These are phyloP conservation scores for Psephotus haematonotus DNA, from an alignment of 2,113 vertebrate species.

Conservation along the genomic window DNA sequence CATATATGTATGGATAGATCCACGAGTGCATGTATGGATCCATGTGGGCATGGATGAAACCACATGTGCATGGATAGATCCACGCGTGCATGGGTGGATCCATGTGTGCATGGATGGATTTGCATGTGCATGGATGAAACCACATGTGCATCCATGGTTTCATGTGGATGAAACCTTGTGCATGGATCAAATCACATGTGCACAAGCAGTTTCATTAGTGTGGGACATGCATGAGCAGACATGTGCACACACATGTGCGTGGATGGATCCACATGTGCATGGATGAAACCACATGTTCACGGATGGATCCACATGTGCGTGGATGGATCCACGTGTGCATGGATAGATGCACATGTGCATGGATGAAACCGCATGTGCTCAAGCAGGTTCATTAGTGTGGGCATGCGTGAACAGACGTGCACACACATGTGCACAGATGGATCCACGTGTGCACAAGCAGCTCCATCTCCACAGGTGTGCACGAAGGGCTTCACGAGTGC, in stretches of 20 bases:
- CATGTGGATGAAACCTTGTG: background rate
- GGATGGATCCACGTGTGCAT: background rate
- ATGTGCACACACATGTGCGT: background rate
- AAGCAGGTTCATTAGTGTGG: background rate
- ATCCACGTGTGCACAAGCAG: accelerated
- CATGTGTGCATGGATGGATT: no score
- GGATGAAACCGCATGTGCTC: background rate
- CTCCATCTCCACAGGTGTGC: accelerated
- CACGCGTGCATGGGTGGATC: accelerated
- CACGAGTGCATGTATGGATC: background rate
- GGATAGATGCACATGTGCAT: no score
- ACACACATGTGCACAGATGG: accelerated
- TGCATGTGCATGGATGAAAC: background rate
- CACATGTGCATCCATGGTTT: background rate
- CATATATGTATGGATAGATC: no score
- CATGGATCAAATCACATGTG: background rate
- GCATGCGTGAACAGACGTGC: accelerated
- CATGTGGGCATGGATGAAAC: background rate
- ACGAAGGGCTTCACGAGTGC: accelerated
- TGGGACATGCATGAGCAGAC: no score
- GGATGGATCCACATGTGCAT: background rate
- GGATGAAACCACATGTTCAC: background rate
- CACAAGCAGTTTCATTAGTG: background rate
- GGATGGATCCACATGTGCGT: background rate
- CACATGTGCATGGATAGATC: background rate